A percentile compares a stretch with the other conserved stretches of the same genome.
Conservation (phyloP, 2,888 invertebrate species). For the Dryadula phaetusa region DNA sequence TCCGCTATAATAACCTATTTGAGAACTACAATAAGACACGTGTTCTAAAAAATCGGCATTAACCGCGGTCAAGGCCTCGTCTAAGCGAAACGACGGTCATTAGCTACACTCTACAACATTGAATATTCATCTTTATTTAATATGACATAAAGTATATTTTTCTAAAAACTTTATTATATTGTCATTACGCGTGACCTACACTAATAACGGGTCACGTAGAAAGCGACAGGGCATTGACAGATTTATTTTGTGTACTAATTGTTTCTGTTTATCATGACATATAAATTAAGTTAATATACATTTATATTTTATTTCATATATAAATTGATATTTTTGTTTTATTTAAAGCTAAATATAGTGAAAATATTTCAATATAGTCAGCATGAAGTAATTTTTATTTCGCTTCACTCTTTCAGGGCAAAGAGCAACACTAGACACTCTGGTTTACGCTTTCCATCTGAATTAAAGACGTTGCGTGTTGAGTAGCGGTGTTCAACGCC, state of each 20-base stretch:
- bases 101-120: background rate
- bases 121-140: background rate
- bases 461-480: too few relatives aligned
- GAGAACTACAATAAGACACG: conserved; percentile 18
- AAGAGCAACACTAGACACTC: too few relatives aligned
- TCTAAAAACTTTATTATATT: background rate
- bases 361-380: background rate
- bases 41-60: conserved; percentile 24
- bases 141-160: background rate
- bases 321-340: background rate
- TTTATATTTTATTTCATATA: background rate
- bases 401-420: too few relatives aligned
- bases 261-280: background rate
- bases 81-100: conserved; percentile 18
- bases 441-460: too few relatives aligned
- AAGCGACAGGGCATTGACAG: conserved; percentile 30
- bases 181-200: conserved; percentile 33
- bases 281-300: background rate
- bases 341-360: background rate
- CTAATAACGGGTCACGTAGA: conserved; percentile 26
- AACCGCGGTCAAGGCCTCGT: conserved; percentile 33
- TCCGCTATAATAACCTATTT: conserved; percentile 18
- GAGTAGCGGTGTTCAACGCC: too few relatives aligned
- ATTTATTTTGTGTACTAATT: conserved; percentile 13
- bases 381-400: too few relatives aligned